Evolutionary conservation across 2,797 vertebrate species (phyloP), one percentile per base, ranked within the genome.

Genomic region (Gymnoscopelus microlampas): DNA sequence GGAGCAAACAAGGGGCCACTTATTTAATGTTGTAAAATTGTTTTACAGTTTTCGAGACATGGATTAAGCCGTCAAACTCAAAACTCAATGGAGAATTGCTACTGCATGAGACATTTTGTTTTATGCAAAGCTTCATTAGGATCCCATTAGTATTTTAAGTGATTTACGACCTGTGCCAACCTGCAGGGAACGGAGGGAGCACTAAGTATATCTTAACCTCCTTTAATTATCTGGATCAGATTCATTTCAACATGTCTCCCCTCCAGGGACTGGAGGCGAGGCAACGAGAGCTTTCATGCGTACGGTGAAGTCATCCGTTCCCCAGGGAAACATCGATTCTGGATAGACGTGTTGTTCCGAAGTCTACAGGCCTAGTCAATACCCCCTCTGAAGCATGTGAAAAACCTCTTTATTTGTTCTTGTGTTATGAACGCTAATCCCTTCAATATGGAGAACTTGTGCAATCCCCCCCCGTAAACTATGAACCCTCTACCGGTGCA

Each of bases 331-430:
- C 53, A 68, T 39, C 3, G 55, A 5, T 70, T 73, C 57, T 70
- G 55, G 53, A 64, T 67, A 26, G 39, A 80, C 7, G 0, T 32
- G 60, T 24, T 56, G 54, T 81, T 80, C 32, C 12, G 57, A 59
- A 44, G 13, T 55, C 48, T 60, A 12, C 11, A 51, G 0, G 49
- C 10, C 10, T 4, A n/a, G 47, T 39, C 9, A 71, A 53, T 44
- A 57, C 13, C 19, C 58, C 48, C 39, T 19, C 15, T 44, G 39
- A 44, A 44, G 39, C 39, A 44, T 44, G 39, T 44, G 39, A 44
- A 44, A 44, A 9, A 44, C 39, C 19, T 10, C 2, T 44, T 2
- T 44, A 44, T 44, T 44, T 44, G 39, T 8, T 44, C 2, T 44
- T 44, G 39, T 44, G 39, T 8, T 44, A 44, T 44, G 39, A 44